phyloP scores from a whole-genome alignment of 2,113 vertebrate genomes.

The Oreotrochilus melanogaster region DNA sequence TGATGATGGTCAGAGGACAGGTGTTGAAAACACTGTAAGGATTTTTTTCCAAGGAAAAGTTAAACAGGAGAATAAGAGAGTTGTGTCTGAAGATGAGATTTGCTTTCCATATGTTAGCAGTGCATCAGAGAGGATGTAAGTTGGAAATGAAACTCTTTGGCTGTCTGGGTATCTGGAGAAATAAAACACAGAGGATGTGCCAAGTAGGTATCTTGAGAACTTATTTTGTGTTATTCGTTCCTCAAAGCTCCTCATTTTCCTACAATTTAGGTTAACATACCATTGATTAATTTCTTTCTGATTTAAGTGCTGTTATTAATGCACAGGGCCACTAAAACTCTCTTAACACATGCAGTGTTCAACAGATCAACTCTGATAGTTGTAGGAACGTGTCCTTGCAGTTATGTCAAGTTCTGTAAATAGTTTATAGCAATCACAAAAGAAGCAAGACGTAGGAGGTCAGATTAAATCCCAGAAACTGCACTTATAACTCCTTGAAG shows the following conservation, averaged over 20 bases:
- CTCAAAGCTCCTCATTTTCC: background rate
- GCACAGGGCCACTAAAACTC: background rate
- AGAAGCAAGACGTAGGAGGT: background rate
- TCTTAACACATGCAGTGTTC: background rate
- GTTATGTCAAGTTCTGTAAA: background rate
- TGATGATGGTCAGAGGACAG: background rate
- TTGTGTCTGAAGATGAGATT: background rate
- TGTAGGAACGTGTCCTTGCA: background rate
- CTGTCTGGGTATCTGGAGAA: background rate
- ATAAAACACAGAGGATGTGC: background rate
- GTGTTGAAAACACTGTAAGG: background rate
- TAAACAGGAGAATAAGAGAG: background rate
- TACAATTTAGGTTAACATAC: background rate
- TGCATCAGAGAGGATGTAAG: background rate
- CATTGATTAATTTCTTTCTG: background rate
- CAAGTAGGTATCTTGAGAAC: background rate
- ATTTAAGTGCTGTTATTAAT: background rate
- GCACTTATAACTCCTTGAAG: background rate
- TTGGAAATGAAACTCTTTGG: background rate
- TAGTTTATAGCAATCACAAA: background rate
- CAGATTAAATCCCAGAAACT: background rate
- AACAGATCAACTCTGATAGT: background rate
- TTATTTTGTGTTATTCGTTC: background rate
- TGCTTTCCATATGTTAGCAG: background rate
- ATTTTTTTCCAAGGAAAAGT: background rate